A percentile compares a stretch with the other conserved stretches of the same genome.
phyloP scores from a whole-genome alignment of 1,140 invertebrate genomes.

The Magallana angulata region DNA sequence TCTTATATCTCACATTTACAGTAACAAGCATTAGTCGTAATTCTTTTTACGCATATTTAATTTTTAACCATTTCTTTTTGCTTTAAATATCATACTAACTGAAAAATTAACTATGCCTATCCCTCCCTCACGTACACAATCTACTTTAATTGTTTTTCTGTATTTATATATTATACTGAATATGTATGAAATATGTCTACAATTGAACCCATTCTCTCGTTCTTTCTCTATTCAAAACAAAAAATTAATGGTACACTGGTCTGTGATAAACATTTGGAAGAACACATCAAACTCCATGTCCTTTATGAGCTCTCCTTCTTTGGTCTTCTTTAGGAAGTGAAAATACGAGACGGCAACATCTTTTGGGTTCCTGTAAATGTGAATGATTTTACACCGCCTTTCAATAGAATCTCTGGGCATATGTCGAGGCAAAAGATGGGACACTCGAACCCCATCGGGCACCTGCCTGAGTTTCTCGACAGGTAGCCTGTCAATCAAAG shows the following conservation, averaged over 20 bases:
- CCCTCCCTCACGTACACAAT: no score
- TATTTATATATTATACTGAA: no score
- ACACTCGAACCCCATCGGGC: background rate
- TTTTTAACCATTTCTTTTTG: no score
- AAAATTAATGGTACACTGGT: background rate
- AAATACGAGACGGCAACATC: constrained; percentile 20
- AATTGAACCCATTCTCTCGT: no score
- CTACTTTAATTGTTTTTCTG: no score
- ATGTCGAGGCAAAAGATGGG: constrained; percentile 21
- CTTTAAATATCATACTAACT: no score
- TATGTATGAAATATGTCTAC: no score
- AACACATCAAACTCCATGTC: constrained; percentile 7
- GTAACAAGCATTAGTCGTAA: no score
- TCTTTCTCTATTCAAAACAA: no score
- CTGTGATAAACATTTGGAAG: background rate
- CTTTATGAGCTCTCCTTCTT: background rate
- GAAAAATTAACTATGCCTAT: no score
- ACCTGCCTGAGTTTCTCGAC: constrained; percentile 5
- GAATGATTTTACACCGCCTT: background rate
- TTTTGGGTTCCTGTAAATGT: constrained; percentile 19
- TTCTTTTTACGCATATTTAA: no score
- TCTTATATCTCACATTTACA: no score
- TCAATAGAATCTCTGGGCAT: background rate
- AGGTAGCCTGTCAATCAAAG: background rate
- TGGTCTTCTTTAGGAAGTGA: constrained; percentile 23